phyloP scores from a whole-genome alignment of 2,797 vertebrate genomes.

The Thripadectes ignobilis region DNA sequence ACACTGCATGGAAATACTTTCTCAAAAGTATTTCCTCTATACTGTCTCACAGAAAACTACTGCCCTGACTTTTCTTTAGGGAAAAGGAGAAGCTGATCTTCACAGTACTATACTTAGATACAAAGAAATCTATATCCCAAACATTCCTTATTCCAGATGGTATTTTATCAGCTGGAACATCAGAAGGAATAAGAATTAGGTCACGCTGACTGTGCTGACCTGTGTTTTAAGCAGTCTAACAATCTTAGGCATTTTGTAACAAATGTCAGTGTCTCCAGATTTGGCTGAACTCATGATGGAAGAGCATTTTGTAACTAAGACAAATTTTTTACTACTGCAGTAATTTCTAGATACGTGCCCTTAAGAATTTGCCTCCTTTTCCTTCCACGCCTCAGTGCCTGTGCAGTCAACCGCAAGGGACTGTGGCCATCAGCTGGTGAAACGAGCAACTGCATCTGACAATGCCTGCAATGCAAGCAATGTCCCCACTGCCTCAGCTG shows the following conservation, averaged over 20 bases:
- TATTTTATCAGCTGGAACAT: conserved; percentile 45
- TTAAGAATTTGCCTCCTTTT: neutral
- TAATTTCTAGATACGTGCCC: neutral
- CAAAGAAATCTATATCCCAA: neutral
- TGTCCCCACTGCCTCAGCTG: neutral
- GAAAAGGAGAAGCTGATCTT: neutral
- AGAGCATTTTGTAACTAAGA: neutral
- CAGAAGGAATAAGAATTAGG: conserved; percentile 2
- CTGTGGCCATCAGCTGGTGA: conserved; percentile 69
- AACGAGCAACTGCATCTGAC: conserved; percentile 10
- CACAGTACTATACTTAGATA: neutral
- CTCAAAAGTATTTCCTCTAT: neutral
- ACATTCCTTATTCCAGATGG: conserved; percentile 7
- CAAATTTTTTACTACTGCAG: neutral
- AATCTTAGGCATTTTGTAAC: neutral
- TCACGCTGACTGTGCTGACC: neutral
- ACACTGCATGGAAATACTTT: neutral
- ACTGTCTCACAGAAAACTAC: neutral
- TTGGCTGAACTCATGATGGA: neutral
- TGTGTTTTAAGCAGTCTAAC: neutral
- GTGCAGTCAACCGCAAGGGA: neutral
- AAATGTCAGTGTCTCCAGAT: neutral
- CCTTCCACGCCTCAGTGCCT: neutral
- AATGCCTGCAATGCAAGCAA: neutral
- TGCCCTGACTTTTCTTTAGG: neutral